These are phyloP conservation scores for Blastobasis adustella DNA, from an alignment of 2,888 invertebrate species.

Conservation along the genomic window DNA sequence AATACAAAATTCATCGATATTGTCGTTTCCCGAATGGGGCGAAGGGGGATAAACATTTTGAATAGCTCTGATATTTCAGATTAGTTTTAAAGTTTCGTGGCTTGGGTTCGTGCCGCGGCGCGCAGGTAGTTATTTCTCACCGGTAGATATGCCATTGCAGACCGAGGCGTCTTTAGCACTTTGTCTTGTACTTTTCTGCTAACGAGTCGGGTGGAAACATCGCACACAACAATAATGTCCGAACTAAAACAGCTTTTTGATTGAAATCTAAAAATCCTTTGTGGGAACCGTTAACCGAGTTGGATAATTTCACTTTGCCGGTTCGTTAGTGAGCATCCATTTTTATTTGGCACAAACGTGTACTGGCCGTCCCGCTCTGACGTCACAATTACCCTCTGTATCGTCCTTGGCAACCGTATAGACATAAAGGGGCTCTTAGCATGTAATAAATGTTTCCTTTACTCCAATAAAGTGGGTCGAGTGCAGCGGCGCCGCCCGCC, in stretches of 20 bases:
- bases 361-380: background rate
- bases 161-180: too few relatives aligned
- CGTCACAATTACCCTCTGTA: conserved; percentile 29
- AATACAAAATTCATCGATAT: conserved; percentile 67
- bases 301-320: background rate
- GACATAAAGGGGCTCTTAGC: conserved; percentile 57
- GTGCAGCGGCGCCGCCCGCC: conserved; percentile 29
- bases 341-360: background rate
- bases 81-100: conserved; percentile 8
- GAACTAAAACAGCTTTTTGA: too few relatives aligned
- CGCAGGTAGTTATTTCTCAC: too few relatives aligned
- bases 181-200: too few relatives aligned
- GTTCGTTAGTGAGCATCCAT: too few relatives aligned
- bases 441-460: conserved; percentile 62
- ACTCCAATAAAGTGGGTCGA: conserved; percentile 49
- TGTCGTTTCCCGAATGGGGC: conserved; percentile 39
- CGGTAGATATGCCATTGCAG: too few relatives aligned
- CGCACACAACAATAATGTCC: too few relatives aligned
- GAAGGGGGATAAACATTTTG: conserved; percentile 13
- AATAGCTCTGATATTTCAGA: conserved; percentile 8
- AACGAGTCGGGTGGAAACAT: too few relatives aligned
- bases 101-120: conserved; percentile 4
- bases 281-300: background rate
- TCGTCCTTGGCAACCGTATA: conserved; percentile 50
- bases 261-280: too few relatives aligned